A percentile compares a stretch with the other conserved stretches of the same genome.
Evolutionary conservation across 2,888 invertebrate genomes (phyloP).

Genomic region (Hoplodrina ambigua): DNA sequence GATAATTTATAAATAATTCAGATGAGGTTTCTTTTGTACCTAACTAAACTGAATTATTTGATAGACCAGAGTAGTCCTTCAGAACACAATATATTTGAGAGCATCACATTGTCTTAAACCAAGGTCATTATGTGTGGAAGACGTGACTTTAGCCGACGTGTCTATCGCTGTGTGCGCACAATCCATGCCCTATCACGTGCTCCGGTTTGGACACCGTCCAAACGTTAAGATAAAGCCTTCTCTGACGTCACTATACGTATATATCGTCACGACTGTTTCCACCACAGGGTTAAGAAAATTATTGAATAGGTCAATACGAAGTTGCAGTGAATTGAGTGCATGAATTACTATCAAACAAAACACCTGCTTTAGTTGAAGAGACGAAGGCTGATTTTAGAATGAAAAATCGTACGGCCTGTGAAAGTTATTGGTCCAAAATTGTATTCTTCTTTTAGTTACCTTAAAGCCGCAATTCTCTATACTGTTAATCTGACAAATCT

Average conservation of each 20-base stretch:
- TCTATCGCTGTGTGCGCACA: slow-evolving; percentile 34
- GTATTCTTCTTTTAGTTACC: no score
- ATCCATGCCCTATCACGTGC: slow-evolving; percentile 47
- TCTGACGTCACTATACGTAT: slow-evolving; percentile 28
- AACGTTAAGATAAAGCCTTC: slow-evolving; percentile 49
- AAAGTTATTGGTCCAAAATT: no score
- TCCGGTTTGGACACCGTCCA: slow-evolving; percentile 50
- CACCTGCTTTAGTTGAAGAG: no score
- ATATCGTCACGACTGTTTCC: slow-evolving; percentile 28
- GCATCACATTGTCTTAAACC: slow-evolving; percentile 7
- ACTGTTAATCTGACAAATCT: no score
- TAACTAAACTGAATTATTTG: no score
- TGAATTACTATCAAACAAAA: not conserved
- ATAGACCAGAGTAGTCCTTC: no score
- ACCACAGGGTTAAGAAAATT: slow-evolving; percentile 1
- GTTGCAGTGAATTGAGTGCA: not conserved
- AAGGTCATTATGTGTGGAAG: slow-evolving; percentile 28
- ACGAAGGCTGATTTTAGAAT: no score
- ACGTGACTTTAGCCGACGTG: slow-evolving; percentile 47
- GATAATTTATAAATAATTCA: no score
- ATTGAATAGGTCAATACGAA: not conserved
- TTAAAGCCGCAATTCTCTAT: no score
- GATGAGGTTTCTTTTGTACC: not conserved
- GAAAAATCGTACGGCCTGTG: not conserved
- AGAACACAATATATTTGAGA: not conserved